Evolutionary conservation across 1,140 invertebrate species (phyloP).

Genomic region (Psilanteris sp.): DNA sequence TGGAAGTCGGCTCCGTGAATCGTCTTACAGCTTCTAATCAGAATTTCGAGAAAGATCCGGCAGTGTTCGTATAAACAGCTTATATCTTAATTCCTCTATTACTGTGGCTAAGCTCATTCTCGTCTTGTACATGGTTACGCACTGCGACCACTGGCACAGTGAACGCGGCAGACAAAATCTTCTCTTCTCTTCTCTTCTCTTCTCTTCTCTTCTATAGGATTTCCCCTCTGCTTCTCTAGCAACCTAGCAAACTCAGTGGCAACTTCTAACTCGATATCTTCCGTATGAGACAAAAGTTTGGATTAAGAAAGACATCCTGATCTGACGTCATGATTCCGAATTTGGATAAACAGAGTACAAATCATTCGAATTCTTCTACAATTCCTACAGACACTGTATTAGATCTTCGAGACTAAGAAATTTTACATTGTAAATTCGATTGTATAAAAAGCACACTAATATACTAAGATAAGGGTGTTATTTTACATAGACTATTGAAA

Average conservation of each 20-base stretch:
- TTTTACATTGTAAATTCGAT: too few relatives aligned
- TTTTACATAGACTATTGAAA: too few relatives aligned
- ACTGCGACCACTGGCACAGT: constrained; percentile 12
- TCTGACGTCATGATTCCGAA: constrained; percentile 29
- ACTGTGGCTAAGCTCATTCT: constrained; percentile 55
- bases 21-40: constrained; percentile 58
- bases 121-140: constrained; percentile 52
- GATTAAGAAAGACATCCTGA: constrained; percentile 1
- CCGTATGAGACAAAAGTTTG: constrained; percentile 56
- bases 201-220: neutral
- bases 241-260: constrained; percentile 20
- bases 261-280: constrained; percentile 61
- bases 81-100: constrained; percentile 65
- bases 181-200: neutral
- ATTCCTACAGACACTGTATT: too few relatives aligned
- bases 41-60: constrained; percentile 52
- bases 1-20: constrained; percentile 38
- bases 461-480: too few relatives aligned
- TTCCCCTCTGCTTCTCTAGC: neutral
- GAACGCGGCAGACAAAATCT: constrained; percentile 21
- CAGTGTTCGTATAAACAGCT: constrained; percentile 64
- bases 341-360: too few relatives aligned
- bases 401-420: too few relatives aligned
- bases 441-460: too few relatives aligned
- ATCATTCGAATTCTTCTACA: too few relatives aligned